phyloP scores from a whole-genome alignment of 2,888 invertebrate species.

The Drosophila prolongata region DNA sequence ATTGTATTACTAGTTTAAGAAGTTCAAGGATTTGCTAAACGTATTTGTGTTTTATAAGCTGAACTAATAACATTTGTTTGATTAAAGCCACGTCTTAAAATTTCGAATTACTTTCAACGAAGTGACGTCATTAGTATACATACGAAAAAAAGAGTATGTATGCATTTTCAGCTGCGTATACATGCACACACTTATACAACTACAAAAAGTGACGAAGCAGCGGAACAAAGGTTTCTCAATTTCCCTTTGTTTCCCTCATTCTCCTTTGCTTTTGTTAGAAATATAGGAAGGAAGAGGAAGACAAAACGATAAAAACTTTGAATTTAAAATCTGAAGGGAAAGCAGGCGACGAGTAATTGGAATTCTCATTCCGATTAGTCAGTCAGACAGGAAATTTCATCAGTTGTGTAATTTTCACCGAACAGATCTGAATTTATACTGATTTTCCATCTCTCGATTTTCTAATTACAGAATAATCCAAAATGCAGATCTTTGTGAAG shows the following conservation, averaged over 20 bases:
- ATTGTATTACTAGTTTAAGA: not conserved
- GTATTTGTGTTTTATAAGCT: not conserved
- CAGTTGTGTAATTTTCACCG: slow-evolving; percentile 16
- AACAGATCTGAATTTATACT: slow-evolving; percentile 21
- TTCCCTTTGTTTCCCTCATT: slow-evolving; percentile 6
- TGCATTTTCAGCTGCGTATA: slow-evolving; percentile 4
- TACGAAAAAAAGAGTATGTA: not conserved
- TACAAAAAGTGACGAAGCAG: slow-evolving; percentile 13
- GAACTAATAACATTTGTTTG: not conserved
- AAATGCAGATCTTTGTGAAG: slow-evolving; percentile 80
- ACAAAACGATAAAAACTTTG: not conserved
- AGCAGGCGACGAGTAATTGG: slow-evolving; percentile 16
- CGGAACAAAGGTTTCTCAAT: slow-evolving; percentile 33
- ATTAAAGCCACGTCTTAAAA: slow-evolving; percentile 10
- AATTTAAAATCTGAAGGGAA: not conserved
- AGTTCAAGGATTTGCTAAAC: not conserved
- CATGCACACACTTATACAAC: not conserved
- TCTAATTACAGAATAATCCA: slow-evolving; percentile 55
- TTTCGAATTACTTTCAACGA: slow-evolving; percentile 5
- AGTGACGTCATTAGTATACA: slow-evolving; percentile 78
- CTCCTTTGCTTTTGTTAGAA: slow-evolving; percentile 10
- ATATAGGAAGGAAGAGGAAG: not conserved
- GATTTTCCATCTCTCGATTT: slow-evolving; percentile 16
- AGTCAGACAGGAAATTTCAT: not conserved
- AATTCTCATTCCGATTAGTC: not conserved